Evolutionary conservation across 2,797 vertebrate genomes (phyloP).

Genomic region (Pseudomugil tenellus): DNA sequence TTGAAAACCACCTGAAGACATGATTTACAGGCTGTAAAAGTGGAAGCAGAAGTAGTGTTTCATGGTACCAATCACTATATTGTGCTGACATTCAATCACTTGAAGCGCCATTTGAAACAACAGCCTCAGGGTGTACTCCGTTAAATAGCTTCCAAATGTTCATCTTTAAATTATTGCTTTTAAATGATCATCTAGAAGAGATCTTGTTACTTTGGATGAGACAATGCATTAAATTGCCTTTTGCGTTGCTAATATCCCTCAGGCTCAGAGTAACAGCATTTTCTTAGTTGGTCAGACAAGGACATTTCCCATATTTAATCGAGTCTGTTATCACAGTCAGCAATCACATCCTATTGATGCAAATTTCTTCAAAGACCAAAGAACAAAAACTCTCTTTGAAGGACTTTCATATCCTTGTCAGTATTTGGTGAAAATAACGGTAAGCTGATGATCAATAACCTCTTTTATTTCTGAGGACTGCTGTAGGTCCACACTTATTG

Average conservation of each 20-base stretch:
- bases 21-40: neutral
- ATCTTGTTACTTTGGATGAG: constrained; percentile 31
- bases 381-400: constrained; percentile 40
- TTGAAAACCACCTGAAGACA: too few species aligned
- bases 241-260: constrained; percentile 31
- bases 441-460: neutral
- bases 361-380: constrained; percentile 52
- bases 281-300: constrained; percentile 39
- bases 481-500: neutral
- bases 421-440: constrained; percentile 13
- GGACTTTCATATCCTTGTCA: constrained; percentile 30
- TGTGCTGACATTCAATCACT: constrained; percentile 6
- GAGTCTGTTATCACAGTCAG: constrained; percentile 37
- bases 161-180: constrained; percentile 45
- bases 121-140: constrained; percentile 29
- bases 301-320: constrained; percentile 55
- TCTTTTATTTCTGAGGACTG: constrained; percentile 1
- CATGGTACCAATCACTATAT: constrained; percentile 1
- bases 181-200: constrained; percentile 41
- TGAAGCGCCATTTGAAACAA: neutral
- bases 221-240: constrained; percentile 45
- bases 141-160: constrained; percentile 49
- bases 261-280: constrained; percentile 12
- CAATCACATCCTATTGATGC: constrained; percentile 41
- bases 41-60: constrained; percentile 1